Conservation (phyloP, 2,797 vertebrate species). For the Champsocephalus gunnari region DNA sequence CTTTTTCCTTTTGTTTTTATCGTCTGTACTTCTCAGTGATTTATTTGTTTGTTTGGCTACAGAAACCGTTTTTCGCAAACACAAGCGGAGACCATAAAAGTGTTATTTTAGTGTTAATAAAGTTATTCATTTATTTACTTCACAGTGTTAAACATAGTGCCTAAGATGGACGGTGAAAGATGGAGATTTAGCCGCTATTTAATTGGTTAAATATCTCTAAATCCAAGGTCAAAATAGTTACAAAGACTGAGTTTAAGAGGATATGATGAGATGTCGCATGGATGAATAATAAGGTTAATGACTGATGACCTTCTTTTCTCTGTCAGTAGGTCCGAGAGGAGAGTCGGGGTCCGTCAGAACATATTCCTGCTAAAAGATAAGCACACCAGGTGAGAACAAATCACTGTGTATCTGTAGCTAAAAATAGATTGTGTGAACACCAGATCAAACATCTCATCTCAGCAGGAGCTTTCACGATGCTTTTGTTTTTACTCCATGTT, state of each 20-base stretch:
- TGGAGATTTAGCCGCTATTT: neutral
- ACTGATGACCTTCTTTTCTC: constrained; percentile 26
- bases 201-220: neutral
- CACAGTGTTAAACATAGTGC: neutral
- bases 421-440: constrained; percentile 31
- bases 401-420: constrained; percentile 7
- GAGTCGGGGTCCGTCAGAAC: constrained; percentile 94
- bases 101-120: neutral
- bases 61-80: too few species aligned
- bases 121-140: constrained; percentile 1
- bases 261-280: neutral
- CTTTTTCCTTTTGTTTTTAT: too few species aligned
- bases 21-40: too few species aligned
- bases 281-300: neutral
- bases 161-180: neutral
- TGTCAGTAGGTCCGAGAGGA: constrained; percentile 86
- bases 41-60: too few species aligned
- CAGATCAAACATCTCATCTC: constrained; percentile 17
- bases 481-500: constrained; percentile 42
- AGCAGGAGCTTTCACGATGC: neutral
- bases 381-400: constrained; percentile 80
- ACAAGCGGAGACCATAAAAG: too few species aligned
- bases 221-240: neutral
- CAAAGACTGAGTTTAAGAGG: neutral
- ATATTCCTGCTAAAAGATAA: constrained; percentile 93